A percentile compares a stretch with the other conserved stretches of the same genome.
These are phyloP conservation scores for Acipenser transmontanus DNA, from an alignment of 2,797 vertebrate genomes.

Conservation along the genomic window DNA sequence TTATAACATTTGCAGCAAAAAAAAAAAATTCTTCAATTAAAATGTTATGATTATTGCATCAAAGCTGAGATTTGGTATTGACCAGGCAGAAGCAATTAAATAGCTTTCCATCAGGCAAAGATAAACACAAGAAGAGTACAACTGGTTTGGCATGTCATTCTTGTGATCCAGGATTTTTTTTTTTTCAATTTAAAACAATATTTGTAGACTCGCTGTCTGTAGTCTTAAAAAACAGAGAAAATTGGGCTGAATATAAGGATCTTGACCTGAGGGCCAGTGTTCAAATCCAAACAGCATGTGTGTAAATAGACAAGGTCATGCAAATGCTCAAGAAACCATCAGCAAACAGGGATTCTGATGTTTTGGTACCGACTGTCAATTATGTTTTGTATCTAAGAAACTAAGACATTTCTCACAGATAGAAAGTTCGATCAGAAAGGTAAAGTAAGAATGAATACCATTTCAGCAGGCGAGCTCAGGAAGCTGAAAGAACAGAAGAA, in stretches of 20 bases:
- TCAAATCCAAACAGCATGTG: slow-evolving; percentile 32
- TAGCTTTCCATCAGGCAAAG: slow-evolving; percentile 35
- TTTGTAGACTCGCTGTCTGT: slow-evolving; percentile 33
- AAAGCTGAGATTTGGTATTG: too few relatives aligned
- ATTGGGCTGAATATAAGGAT: slow-evolving; percentile 8
- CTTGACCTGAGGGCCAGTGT: slow-evolving; percentile 2
- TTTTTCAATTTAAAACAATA: slow-evolving; percentile 34
- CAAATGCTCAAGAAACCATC: slow-evolving; percentile 35
- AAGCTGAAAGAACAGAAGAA: too few relatives aligned
- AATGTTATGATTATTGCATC: too few relatives aligned
- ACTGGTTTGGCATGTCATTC: slow-evolving; percentile 38
- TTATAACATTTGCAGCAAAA: too few relatives aligned
- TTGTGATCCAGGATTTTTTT: slow-evolving; percentile 24
- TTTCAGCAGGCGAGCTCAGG: too few relatives aligned
- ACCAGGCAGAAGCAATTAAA: too few relatives aligned
- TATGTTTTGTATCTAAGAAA: too few relatives aligned
- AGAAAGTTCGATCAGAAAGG: too few relatives aligned
- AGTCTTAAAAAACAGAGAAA: slow-evolving; percentile 13
- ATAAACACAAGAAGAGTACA: slow-evolving; percentile 16
- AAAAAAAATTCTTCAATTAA: too few relatives aligned
- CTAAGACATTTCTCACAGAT: too few relatives aligned
- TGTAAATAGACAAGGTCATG: slow-evolving; percentile 34
- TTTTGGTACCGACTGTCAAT: slow-evolving; percentile 29
- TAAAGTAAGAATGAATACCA: too few relatives aligned
- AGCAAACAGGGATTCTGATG: slow-evolving; percentile 24